A percentile compares a stretch with the other conserved stretches of the same genome.
phyloP scores from a whole-genome alignment of 23 tunicate species.

The Phallusia fumigata region DNA sequence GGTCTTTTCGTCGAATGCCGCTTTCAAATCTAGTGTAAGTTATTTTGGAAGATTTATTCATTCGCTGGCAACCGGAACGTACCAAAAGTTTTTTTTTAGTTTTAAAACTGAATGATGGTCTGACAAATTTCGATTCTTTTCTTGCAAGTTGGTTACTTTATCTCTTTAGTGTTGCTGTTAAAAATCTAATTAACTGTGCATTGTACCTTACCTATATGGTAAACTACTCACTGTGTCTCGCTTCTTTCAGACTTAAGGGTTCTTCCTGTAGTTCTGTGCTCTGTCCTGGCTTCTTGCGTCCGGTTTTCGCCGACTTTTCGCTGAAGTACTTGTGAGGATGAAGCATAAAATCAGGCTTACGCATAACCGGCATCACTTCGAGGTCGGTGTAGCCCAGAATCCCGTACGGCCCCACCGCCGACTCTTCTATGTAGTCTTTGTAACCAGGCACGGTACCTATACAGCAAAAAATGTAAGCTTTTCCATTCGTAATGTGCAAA shows the following conservation, averaged over 20 bases:
- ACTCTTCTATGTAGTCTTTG: slow-evolving; percentile 80
- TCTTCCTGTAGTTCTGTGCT: not conserved
- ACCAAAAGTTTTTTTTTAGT: too few species aligned
- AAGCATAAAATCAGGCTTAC: slow-evolving; percentile 90
- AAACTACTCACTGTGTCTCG: slow-evolving; percentile 29
- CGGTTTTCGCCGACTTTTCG: slow-evolving; percentile 61
- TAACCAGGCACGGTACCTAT: slow-evolving; percentile 76
- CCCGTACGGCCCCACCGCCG: slow-evolving; percentile 93
- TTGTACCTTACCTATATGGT: too few species aligned
- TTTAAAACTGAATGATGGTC: too few species aligned
- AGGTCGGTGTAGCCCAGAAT: slow-evolving; percentile 71
- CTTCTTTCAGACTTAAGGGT: slow-evolving; percentile 4
- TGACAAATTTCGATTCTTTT: too few species aligned
- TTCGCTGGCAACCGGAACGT: too few species aligned
- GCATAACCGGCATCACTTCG: slow-evolving; percentile 66
- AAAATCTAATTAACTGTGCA: too few species aligned
- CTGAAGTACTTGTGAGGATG: slow-evolving; percentile 94
- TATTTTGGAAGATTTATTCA: too few species aligned
- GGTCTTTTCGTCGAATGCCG: slow-evolving; percentile 90
- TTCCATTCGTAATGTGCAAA: too few species aligned
- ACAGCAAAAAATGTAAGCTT: not conserved
- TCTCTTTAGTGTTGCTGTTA: too few species aligned
- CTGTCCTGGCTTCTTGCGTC: slow-evolving; percentile 26
- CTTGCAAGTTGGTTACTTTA: too few species aligned
- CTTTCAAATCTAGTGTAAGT: slow-evolving; percentile 84